Conservation (phyloP, 2,797 vertebrate species). For the Sciurus carolinensis region DNA sequence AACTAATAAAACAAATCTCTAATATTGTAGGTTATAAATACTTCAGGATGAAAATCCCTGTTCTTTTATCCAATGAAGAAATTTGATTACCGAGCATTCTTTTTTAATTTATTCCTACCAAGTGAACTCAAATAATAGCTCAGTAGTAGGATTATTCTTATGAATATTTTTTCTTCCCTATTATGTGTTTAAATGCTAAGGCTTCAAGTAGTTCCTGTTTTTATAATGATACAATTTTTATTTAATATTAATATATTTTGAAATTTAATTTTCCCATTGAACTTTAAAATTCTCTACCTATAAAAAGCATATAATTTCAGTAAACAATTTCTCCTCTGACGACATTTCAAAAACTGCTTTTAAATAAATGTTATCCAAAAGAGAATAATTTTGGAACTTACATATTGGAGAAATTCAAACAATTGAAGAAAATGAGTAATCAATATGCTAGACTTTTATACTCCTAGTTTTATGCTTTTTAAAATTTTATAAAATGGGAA, state of each 20-base stretch:
- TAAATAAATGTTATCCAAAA: neutral
- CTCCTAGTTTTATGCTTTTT: slow-evolving; percentile 2
- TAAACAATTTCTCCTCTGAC: neutral
- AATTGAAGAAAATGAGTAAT: neutral
- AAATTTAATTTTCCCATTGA: slow-evolving; percentile 19
- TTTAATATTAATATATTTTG: neutral
- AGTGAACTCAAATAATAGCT: neutral
- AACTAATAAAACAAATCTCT: neutral
- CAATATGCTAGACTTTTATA: slow-evolving; percentile 29
- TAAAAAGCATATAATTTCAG: neutral
- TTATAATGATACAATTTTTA: neutral
- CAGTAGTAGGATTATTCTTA: neutral
- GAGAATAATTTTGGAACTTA: neutral
- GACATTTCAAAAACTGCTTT: neutral
- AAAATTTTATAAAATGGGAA: slow-evolving; percentile 11
- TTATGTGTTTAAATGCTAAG: neutral
- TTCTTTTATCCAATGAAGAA: neutral
- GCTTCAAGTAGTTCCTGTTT: neutral
- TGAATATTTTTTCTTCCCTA: neutral
- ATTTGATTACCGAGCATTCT: neutral
- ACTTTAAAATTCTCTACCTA: slow-evolving; percentile 39
- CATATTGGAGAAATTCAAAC: slow-evolving; percentile 19
- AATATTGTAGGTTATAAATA: neutral
- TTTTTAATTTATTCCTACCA: neutral
- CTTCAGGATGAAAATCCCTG: neutral